These are phyloP conservation scores for Sinocyclocheilus anshuiensis DNA, from an alignment of 2,113 vertebrate species.

Conservation along the genomic window DNA sequence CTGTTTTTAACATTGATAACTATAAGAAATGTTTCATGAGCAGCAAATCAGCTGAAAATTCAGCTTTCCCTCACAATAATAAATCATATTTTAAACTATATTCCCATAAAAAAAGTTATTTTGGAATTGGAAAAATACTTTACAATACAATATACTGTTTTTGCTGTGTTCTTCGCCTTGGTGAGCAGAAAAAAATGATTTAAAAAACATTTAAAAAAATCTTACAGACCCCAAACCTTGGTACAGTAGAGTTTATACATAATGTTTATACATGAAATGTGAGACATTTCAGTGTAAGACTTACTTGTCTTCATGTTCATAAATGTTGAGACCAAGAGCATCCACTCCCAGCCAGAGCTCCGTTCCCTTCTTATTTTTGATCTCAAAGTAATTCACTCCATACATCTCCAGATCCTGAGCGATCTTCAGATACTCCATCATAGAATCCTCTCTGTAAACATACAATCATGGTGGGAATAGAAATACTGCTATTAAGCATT, in stretches of 20 bases:
- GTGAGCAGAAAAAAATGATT: no score
- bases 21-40: no score
- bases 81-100: not conserved
- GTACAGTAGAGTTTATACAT: not conserved
- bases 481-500: not conserved
- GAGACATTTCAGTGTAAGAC: not conserved
- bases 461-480: not conserved
- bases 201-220: no score
- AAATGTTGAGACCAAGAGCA: slow-evolving; percentile 18
- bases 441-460: slow-evolving; percentile 18
- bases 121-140: no score
- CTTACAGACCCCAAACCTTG: no score
- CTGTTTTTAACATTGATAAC: no score
- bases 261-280: not conserved
- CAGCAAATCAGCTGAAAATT: not conserved
- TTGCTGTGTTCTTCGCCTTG: no score
- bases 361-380: slow-evolving; percentile 16
- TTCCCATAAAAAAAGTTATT: no score
- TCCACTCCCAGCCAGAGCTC: slow-evolving; percentile 15
- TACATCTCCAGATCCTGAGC: slow-evolving; percentile 21
- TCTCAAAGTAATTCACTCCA: slow-evolving; percentile 5
- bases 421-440: slow-evolving; percentile 13
- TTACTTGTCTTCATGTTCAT: slow-evolving; percentile 15
- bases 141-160: no score
- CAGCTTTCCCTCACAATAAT: not conserved